Base-by-base conservation (phyloP, 2,888 invertebrate species). In the Drosophila gaucha region DNA sequence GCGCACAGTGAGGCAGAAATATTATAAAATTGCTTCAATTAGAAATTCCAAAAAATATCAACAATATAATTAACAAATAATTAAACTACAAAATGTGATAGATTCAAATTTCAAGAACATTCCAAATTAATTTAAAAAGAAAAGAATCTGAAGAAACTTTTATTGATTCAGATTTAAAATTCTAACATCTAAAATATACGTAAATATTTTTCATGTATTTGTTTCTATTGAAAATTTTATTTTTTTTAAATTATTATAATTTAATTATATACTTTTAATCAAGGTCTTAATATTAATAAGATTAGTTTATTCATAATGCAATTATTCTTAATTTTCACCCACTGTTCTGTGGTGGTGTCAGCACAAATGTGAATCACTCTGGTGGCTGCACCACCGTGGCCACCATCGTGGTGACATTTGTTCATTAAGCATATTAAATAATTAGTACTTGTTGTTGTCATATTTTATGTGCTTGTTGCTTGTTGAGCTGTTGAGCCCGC, bases 341-440 rank as follows among this genome's bases (percentile, higher is more conserved):
- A 76, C 51, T 63, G 66, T 73, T n/a, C n/a, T n/a, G n/a, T n/a
- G n/a, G n/a, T n/a, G n/a, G n/a, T n/a, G n/a, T n/a, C n/a, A n/a
- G 33, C 60, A 1, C 20, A 1, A 35, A 51, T 57, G 62, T 63
- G 68, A 73, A 51, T 73, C 74, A 74, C 52, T 64, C 51, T 30
- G 54, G 16, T 52, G 41, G 30, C 52, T 54, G 39, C 65, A 77
- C 56, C 74, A 66, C 55, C 47, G 59, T 67, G 72, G 55, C 66
- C 80, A 69, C 75, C 79, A 67, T 28, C 66, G 77, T 70, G 80
- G 83, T 83, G 75, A 82, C 82, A 83, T 86, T 86, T 80, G 73
- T 80, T 83, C 83, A 86, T 86, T 83, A 83, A 86, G 75, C 73
- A 78, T 83, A 83, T 83, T 83, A 83, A 83, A 83, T 83, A 83